Base-by-base conservation (phyloP, 2,888 invertebrate genomes). In the Eulithis testata region DNA sequence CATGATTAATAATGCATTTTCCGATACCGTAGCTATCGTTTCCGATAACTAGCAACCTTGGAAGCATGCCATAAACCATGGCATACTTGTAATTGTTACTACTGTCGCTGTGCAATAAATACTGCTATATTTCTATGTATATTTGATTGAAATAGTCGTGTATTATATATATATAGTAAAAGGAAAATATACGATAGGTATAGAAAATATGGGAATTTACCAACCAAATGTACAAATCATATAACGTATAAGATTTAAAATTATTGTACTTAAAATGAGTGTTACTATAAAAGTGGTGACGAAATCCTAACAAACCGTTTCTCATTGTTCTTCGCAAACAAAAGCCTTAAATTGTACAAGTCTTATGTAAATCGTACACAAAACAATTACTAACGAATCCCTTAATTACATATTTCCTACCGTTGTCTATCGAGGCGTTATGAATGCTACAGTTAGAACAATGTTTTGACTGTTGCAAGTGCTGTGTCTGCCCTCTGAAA, bases 391-490 rank as follows among this genome's bases (percentile, higher is more conserved):
- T 74, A 74, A 69, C 73, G 79, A 76, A 79, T 76, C 79, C 79
- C 74, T 68, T 86, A 86, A 86, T 90, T 85, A 81, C 57, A 65
- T 61, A 85, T 88, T 85, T 80, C 56, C 31, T 63, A 82, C 77
- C 78, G 79, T 80, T 73, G 78, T 72, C 74, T 82, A 85, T 80
- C 83, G 84, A 82, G 79, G 86, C 86, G 89, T 80, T 85, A 87
- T 85, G 78, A 85, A 82, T 81, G 21, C 52, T 12, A 37, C 52
- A 12, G 40, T 40, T 73, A 69, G 70, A 74, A 73, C 73, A 76
- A 76, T 89, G 86, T 90, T 89, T 86, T 88, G 89, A 89, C 89
- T 87, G 83, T 88, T 81, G 77, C 77, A 79, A 83, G 79, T 83
- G 79, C 75, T 78, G 67, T 68, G 70, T 61, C 60, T 68, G 70